phyloP scores from a whole-genome alignment of 2,888 invertebrate genomes.

The Bimastos eiseni region DNA sequence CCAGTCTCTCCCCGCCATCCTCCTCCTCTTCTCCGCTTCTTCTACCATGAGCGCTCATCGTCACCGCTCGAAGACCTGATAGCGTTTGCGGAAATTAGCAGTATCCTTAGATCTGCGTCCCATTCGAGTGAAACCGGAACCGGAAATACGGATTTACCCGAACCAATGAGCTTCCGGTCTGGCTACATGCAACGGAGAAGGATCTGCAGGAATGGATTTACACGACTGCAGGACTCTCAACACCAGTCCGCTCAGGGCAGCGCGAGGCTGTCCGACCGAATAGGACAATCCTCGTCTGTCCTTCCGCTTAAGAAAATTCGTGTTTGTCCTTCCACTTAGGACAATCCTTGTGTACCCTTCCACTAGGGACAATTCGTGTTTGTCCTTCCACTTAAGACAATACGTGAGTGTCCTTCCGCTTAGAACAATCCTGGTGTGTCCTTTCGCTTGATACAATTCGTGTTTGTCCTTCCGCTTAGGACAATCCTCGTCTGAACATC shows the following conservation, averaged over 20 bases:
- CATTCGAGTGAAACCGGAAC: constrained; percentile 2
- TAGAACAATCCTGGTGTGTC: not conserved
- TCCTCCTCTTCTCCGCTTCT: not conserved
- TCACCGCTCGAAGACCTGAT: not conserved
- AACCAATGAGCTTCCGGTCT: not conserved
- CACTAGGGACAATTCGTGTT: not conserved
- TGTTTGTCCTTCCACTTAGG: not conserved
- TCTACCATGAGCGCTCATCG: not conserved
- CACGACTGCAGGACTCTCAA: not conserved
- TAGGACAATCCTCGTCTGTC: too few relatives aligned
- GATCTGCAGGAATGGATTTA: not conserved
- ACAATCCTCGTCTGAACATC: not conserved
- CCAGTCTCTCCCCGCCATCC: too few relatives aligned
- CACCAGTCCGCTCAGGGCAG: not conserved
- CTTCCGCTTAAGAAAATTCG: too few relatives aligned
- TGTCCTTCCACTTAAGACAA: too few relatives aligned
- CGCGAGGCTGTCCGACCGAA: too few relatives aligned
- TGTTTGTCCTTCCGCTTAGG: not conserved
- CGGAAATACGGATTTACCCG: constrained; percentile 6
- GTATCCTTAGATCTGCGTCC: not conserved
- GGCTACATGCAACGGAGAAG: not conserved
- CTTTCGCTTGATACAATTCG: not conserved
- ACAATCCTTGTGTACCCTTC: not conserved
- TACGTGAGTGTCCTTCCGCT: not conserved
- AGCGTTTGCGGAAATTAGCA: not conserved